phyloP scores from a whole-genome alignment of 2,113 vertebrate species.

The Aplodontia rufa region DNA sequence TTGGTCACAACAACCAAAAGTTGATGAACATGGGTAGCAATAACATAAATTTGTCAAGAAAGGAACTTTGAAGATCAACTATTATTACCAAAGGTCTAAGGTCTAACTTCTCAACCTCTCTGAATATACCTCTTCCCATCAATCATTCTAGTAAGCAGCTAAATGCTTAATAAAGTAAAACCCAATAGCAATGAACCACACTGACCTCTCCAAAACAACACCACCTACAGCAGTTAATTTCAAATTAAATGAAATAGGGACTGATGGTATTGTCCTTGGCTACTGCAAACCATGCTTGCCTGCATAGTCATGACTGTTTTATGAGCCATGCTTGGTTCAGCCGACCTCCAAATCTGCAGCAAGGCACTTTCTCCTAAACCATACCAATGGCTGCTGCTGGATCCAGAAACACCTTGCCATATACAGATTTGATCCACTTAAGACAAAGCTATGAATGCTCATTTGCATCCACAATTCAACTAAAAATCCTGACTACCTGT shows the following conservation, averaged over 20 bases:
- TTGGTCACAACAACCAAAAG: no score
- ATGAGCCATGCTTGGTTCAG: background rate
- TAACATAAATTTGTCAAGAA: background rate
- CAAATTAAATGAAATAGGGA: slow-evolving; percentile 41
- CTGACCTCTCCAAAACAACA: slow-evolving; percentile 24
- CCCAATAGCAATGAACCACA: background rate
- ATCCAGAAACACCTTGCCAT: background rate
- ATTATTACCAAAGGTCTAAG: background rate
- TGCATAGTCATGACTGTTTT: background rate
- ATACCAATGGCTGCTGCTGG: background rate
- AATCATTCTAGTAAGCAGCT: background rate
- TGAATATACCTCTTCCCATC: background rate
- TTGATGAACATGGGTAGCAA: no score
- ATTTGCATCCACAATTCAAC: background rate
- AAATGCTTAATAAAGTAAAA: slow-evolving; percentile 43
- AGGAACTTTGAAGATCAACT: background rate
- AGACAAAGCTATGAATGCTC: background rate
- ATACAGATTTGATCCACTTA: background rate
- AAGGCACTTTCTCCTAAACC: background rate
- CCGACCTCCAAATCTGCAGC: background rate
- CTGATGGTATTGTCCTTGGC: background rate
- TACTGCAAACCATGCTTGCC: background rate
- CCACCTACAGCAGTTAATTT: background rate
- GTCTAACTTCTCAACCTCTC: background rate
- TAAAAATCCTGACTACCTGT: background rate